A percentile compares a stretch with the other conserved stretches of the same genome.
Evolutionary conservation across 2,797 vertebrate genomes (phyloP).

Genomic region (Cephalopachus bancanus): DNA sequence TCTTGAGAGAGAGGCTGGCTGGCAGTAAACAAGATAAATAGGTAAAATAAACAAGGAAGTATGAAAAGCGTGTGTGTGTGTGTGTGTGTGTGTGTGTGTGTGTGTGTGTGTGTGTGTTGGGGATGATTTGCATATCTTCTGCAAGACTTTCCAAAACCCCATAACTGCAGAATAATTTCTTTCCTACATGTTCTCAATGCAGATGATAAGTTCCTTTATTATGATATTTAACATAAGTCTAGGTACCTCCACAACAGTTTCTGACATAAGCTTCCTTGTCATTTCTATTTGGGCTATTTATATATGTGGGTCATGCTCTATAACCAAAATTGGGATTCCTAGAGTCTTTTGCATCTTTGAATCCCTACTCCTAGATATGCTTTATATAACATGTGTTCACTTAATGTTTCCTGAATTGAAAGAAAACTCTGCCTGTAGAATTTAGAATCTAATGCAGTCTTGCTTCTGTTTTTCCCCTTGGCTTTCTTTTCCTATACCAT

Average conservation of each 20-base stretch:
- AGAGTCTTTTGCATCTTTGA: neutral
- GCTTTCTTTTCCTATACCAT: neutral
- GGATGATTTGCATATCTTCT: neutral
- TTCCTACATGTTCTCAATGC: neutral
- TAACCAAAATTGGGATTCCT: neutral
- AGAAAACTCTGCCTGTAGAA: neutral
- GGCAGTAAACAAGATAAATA: neutral
- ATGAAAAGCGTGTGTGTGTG: neutral
- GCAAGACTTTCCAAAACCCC: neutral
- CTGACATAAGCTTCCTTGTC: neutral
- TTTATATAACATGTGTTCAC: neutral
- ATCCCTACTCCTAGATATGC: neutral
- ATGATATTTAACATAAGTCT: neutral
- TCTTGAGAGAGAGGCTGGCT: neutral
- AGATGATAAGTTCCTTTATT: neutral
- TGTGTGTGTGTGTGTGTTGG: neutral
- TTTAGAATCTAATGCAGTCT: neutral
- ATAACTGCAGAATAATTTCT: neutral
- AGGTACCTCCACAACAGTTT: neutral
- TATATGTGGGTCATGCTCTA: neutral
- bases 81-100: too few species aligned
- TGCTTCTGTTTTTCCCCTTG: neutral
- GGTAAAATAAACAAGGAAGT: neutral
- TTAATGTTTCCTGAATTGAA: neutral
- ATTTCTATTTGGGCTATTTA: neutral